Percentiles rank a stretch among this genome's conserved stretches.
Conservation (phyloP, 2,113 vertebrate genomes). For the Laticauda laticaudata region DNA sequence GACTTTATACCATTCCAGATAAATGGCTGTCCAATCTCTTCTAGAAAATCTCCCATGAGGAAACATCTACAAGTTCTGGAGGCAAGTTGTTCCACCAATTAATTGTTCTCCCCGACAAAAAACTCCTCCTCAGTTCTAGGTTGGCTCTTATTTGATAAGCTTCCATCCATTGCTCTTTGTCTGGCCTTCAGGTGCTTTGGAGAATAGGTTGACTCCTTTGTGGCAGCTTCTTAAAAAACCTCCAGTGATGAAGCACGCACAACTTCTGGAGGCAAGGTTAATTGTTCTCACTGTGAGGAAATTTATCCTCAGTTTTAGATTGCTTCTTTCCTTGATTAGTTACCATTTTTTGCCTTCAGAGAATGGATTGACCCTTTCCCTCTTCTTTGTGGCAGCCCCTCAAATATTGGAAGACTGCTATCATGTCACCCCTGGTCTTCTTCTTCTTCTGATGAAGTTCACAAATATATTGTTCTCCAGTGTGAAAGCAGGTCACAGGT, state of each 20-base stretch:
- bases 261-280: neutral
- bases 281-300: neutral
- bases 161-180: neutral
- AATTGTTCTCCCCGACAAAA: neutral
- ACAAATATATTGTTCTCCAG: neutral
- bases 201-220: neutral
- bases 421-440: neutral
- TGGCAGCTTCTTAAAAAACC: neutral
- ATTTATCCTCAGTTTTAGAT: neutral
- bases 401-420: neutral
- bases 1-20: neutral
- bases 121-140: neutral
- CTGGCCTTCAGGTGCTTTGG: neutral
- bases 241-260: neutral
- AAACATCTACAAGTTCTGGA: neutral
- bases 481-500: neutral
- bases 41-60: neutral
- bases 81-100: neutral
- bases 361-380: neutral
- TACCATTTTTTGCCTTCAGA: neutral
- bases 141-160: neutral
- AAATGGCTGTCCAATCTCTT: neutral
- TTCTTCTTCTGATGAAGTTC: neutral
- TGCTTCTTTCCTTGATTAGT: neutral
- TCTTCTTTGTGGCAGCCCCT: neutral